phyloP scores from a whole-genome alignment of 2,888 invertebrate species.

The Tetanocera ferruginea region DNA sequence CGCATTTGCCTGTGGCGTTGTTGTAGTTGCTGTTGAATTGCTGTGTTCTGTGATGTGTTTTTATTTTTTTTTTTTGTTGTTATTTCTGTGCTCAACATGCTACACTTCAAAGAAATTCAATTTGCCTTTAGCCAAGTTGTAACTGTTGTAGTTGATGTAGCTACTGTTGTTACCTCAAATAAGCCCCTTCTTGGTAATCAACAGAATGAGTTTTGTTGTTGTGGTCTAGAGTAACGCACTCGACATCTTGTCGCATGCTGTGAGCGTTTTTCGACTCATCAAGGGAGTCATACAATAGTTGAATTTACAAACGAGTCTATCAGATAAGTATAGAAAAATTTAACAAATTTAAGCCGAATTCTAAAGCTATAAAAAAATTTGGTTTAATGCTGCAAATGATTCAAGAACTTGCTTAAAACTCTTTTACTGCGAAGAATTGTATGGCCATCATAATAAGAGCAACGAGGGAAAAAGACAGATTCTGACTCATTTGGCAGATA shows the following conservation, averaged over 20 bases:
- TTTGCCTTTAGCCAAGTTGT: constrained; percentile 5
- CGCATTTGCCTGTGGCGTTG: constrained; percentile 40
- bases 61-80: constrained; percentile 3
- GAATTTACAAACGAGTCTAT: neutral
- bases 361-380: too few species aligned
- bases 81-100: neutral
- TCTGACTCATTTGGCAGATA: too few species aligned
- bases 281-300: neutral
- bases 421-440: too few species aligned
- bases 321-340: too few species aligned
- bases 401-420: too few species aligned
- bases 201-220: neutral
- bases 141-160: constrained; percentile 16
- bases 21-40: constrained; percentile 1
- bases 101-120: constrained; percentile 7
- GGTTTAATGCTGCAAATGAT: too few species aligned
- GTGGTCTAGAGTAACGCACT: neutral
- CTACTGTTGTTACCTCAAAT: neutral
- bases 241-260: neutral
- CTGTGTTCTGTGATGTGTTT: neutral
- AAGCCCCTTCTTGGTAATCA: neutral
- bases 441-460: too few species aligned
- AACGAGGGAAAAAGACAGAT: too few species aligned
- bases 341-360: too few species aligned
- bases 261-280: neutral